phyloP scores from a whole-genome alignment of 2,888 invertebrate species.

The Xestoiulus laeticollis region DNA sequence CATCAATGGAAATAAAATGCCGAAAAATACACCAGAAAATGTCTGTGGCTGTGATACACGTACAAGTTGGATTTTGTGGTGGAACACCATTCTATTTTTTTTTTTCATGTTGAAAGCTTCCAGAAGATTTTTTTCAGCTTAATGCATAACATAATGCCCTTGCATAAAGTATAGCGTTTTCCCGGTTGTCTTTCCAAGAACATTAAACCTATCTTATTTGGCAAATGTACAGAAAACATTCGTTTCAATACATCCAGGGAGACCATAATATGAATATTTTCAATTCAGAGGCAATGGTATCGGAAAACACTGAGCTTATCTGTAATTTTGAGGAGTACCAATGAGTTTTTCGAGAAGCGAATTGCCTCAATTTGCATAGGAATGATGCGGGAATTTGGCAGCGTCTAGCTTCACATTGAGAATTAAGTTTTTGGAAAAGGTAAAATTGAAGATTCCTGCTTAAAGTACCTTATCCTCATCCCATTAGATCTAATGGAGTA shows the following conservation, averaged over 20 bases:
- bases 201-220: constrained; percentile 32
- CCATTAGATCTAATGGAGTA: too few relatives aligned
- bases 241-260: not conserved
- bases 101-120: not conserved
- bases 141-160: not conserved
- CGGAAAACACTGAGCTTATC: constrained; percentile 15
- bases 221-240: constrained; percentile 33
- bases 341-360: constrained; percentile 20
- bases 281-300: not conserved
- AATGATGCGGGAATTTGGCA: not conserved
- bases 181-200: constrained; percentile 7
- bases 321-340: constrained; percentile 21
- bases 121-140: not conserved
- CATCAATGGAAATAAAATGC: not conserved
- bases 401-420: not conserved
- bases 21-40: constrained; percentile 8
- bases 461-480: not conserved
- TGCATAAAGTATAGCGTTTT: not conserved
- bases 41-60: not conserved
- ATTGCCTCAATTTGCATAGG: not conserved
- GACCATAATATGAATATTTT: not conserved
- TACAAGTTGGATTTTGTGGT: not conserved
- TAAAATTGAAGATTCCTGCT: not conserved
- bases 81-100: not conserved
- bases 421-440: not conserved